A percentile compares a stretch with the other conserved stretches of the same genome.
Evolutionary conservation across 1,140 invertebrate genomes (phyloP).

Genomic region (Ceratosolen fusciceps): DNA sequence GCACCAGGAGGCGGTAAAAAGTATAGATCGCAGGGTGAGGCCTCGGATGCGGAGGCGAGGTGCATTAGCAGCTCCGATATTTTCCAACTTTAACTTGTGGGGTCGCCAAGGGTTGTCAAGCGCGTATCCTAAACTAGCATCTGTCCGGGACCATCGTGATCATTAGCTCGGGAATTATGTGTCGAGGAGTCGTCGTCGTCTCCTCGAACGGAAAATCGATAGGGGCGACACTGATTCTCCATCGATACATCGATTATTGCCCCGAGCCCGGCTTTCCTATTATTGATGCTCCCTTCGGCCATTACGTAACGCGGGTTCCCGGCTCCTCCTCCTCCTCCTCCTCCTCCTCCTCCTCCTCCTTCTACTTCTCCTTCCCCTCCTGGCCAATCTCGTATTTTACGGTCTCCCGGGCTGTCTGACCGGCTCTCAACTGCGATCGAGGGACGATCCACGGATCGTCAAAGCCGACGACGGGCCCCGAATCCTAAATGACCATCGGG

Average conservation of each 20-base stretch:
- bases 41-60: too few relatives aligned
- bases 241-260: constrained; percentile 44
- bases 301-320: constrained; percentile 34
- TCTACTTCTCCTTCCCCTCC: too few relatives aligned
- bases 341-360: too few relatives aligned
- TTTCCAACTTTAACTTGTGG: background rate
- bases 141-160: background rate
- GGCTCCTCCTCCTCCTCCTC: too few relatives aligned
- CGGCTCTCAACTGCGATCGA: too few relatives aligned
- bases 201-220: constrained; percentile 45
- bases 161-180: constrained; percentile 25
- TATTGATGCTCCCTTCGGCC: constrained; percentile 24
- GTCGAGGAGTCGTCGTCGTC: constrained; percentile 8
- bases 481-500: background rate
- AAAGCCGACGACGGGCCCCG: background rate
- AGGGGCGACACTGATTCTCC: constrained; percentile 38
- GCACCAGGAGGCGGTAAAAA: too few relatives aligned
- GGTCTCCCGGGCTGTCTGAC: too few relatives aligned
- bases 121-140: constrained; percentile 16
- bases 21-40: too few relatives aligned
- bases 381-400: constrained; percentile 44
- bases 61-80: background rate
- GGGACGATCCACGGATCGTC: too few relatives aligned
- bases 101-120: background rate
- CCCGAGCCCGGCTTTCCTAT: constrained; percentile 37